Base-by-base conservation (phyloP, 2,113 vertebrate genomes). In the Leptobrachium leishanense region DNA sequence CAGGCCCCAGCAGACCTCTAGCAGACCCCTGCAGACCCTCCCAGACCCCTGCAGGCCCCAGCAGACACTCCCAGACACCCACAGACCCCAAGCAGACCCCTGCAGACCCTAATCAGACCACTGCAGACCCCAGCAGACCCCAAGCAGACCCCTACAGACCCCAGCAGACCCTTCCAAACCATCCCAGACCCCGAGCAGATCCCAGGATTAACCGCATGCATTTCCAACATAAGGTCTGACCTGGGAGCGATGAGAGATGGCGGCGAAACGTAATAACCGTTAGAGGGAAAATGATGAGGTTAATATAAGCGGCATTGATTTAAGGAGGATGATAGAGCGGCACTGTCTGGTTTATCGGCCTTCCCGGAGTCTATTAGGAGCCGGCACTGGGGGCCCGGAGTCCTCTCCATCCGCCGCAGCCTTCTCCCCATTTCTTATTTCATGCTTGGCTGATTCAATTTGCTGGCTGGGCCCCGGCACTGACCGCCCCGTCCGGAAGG, bases 261-360 rank as follows among this genome's bases (percentile, higher is more conserved):
- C 91, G 90, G 91, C 90, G 92, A 93, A 93, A 93, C 89, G 91
- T 91, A 93, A 94, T 94, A 93, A 93, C 92, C 84, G 85, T 90
- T 94, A 94, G 93, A 92, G 91, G 90, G 89, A 92, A 93, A 94
- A 92, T 93, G 91, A 93, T 93, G 93, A 93, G 88, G 86, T 91
- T 93, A 93, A 93, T 94, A 93, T 92, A 92, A 92, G 88, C 89
- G 68, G 91, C 93, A 94, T 94, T 93, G 93, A 94, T 94, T 94
- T 94, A 93, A 93, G 90, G 87, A 91, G 92, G 89, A 92, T 94
- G 92, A 93, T 93, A 88, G 88, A 94, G 90, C 92, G 90, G 90
- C 91, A 92, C 91, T 93, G 92, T 92, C 93, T 93, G 87, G 85
- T 93, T 94, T 93, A 93, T 93, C 88, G 93, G 90, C 91, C 71